Percentiles rank a stretch among this genome's conserved stretches.
These are phyloP conservation scores for Bacillus rossius DNA, from an alignment of 1,140 invertebrate species.

Conservation along the genomic window DNA sequence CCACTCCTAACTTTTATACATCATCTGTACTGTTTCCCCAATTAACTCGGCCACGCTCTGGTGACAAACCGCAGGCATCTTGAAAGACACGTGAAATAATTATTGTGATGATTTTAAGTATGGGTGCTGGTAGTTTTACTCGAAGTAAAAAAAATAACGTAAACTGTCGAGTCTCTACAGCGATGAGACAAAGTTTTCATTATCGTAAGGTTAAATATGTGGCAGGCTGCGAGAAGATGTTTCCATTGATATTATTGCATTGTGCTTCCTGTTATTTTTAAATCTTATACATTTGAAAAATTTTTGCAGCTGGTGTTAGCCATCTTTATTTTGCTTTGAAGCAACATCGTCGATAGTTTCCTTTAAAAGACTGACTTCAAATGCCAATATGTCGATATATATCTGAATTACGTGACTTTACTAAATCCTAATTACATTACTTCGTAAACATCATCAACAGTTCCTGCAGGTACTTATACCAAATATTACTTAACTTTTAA, in stretches of 20 bases:
- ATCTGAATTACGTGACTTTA: constrained; percentile 16
- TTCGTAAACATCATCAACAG: constrained; percentile 18
- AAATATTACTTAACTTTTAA: constrained; percentile 22
- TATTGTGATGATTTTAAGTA: constrained; percentile 14
- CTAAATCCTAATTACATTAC: constrained; percentile 14
- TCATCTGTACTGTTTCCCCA: too few relatives aligned
- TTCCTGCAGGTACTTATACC: constrained; percentile 23
- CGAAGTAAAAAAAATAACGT: neutral
- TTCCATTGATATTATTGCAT: constrained; percentile 9
- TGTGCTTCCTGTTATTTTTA: constrained; percentile 4
- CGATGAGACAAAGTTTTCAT: neutral
- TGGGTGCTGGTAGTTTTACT: constrained; percentile 16
- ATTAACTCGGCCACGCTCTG: too few relatives aligned
- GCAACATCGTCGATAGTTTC: constrained; percentile 5
- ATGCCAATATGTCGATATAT: constrained; percentile 22
- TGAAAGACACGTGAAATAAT: too few relatives aligned
- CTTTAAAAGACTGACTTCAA: constrained; percentile 23
- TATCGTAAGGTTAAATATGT: constrained; percentile 1
- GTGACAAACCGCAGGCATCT: too few relatives aligned
- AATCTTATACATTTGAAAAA: too few relatives aligned
- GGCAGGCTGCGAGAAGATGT: neutral
- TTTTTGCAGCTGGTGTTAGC: too few relatives aligned
- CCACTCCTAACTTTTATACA: too few relatives aligned
- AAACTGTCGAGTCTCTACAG: neutral
- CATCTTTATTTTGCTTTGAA: too few relatives aligned